These are phyloP conservation scores for Phrixothrix hirtus DNA, from an alignment of 2,888 invertebrate species.

Conservation along the genomic window DNA sequence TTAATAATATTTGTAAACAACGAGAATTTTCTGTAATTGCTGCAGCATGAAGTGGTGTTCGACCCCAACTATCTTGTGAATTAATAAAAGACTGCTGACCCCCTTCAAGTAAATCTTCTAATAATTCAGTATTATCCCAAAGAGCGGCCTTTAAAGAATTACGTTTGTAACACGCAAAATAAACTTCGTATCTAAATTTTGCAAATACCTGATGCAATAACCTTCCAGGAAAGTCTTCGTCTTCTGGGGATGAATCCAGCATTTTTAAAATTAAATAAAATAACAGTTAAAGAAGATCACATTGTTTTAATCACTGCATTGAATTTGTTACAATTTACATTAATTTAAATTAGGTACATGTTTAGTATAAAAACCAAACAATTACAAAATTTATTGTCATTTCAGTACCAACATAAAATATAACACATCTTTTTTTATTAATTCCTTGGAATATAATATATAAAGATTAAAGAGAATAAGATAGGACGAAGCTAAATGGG, in stretches of 20 bases:
- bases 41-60: constrained; percentile 82
- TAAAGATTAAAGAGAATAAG: no score
- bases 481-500: no score
- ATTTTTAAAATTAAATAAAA: constrained; percentile 41
- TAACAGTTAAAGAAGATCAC: background rate
- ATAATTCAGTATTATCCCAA: constrained; percentile 85
- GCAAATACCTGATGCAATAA: constrained; percentile 70
- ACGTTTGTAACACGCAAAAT: background rate
- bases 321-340: no score
- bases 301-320: no score
- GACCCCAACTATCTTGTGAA: constrained; percentile 73
- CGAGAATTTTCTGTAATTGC: constrained; percentile 76
- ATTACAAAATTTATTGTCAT: background rate
- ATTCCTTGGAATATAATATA: no score
- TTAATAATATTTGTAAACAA: constrained; percentile 73
- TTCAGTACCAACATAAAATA: background rate
- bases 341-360: background rate
- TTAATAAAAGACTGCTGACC: constrained; percentile 66
- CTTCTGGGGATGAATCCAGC: constrained; percentile 77
- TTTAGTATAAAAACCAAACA: no score
- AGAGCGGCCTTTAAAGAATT: constrained; percentile 68
- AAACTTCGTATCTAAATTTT: background rate
- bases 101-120: constrained; percentile 78
- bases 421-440: no score
- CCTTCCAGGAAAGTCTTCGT: constrained; percentile 78